Conservation (phyloP, 2,797 vertebrate genomes). For the Anisognathus igniventris region DNA sequence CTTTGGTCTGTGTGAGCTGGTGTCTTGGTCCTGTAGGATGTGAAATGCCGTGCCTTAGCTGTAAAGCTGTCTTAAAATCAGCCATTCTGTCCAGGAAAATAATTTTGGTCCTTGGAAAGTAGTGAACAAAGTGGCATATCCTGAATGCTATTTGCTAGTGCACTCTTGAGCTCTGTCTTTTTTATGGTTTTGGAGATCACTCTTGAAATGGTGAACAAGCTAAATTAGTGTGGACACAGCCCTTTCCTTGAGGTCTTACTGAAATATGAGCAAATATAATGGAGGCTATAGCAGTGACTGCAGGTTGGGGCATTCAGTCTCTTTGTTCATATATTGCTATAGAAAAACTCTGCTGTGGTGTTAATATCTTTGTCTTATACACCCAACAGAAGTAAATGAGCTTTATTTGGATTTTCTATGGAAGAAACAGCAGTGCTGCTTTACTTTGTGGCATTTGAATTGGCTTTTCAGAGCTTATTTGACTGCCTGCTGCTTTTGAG, state of each 20-base stretch:
- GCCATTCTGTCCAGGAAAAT: neutral
- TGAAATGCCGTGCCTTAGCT: neutral
- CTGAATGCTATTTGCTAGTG: neutral
- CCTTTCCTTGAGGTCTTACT: neutral
- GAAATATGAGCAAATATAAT: neutral
- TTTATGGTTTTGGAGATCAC: neutral
- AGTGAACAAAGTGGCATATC: neutral
- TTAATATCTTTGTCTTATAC: neutral
- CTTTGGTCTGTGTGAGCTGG: neutral
- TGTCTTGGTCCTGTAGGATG: neutral
- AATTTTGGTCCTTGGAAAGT: neutral
- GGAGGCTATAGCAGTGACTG: neutral
- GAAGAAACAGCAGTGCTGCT: conserved; percentile 9
- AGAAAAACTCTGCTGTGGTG: neutral
- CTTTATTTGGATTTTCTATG: conserved; percentile 36
- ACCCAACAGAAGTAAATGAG: conserved; percentile 12
- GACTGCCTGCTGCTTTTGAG: conserved; percentile 54
- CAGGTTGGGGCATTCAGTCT: neutral
- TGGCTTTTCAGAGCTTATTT: conserved; percentile 55
- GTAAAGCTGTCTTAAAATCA: neutral
- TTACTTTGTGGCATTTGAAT: conserved; percentile 62
- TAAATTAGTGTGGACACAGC: neutral
- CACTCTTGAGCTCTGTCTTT: neutral
- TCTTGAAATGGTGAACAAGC: neutral
- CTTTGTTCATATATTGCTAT: neutral